A percentile compares a stretch with the other conserved stretches of the same genome.
Evolutionary conservation across 2,113 vertebrate species (phyloP).

Genomic region (Martes martes): DNA sequence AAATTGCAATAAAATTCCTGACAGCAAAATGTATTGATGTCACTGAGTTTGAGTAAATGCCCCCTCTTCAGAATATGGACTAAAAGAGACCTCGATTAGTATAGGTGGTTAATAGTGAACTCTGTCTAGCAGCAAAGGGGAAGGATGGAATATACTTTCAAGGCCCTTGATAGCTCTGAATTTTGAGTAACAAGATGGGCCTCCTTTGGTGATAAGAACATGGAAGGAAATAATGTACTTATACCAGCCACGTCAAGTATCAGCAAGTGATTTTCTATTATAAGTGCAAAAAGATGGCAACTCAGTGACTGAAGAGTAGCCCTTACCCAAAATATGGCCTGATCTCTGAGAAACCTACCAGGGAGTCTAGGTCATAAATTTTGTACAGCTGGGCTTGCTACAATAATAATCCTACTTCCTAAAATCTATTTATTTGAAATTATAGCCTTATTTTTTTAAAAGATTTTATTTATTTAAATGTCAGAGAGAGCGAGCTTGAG

Average conservation of each 20-base stretch:
- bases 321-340: neutral
- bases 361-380: neutral
- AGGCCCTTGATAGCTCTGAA: neutral
- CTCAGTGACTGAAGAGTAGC: neutral
- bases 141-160: neutral
- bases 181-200: neutral
- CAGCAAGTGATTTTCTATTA: conserved; percentile 6
- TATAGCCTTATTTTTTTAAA: neutral
- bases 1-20: conserved; percentile 4
- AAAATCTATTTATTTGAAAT: conserved; percentile 31
- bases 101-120: neutral
- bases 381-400: neutral
- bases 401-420: neutral
- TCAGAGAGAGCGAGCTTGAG: no score
- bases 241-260: neutral
- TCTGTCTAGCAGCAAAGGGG: neutral
- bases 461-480: no score
- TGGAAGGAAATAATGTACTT: neutral
- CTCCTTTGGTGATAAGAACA: neutral
- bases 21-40: neutral
- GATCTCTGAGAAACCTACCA: neutral
- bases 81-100: neutral
- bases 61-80: neutral
- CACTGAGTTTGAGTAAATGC: neutral
- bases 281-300: neutral